phyloP scores from a whole-genome alignment of 2,888 invertebrate genomes.

The Heteromurus nitidus region DNA sequence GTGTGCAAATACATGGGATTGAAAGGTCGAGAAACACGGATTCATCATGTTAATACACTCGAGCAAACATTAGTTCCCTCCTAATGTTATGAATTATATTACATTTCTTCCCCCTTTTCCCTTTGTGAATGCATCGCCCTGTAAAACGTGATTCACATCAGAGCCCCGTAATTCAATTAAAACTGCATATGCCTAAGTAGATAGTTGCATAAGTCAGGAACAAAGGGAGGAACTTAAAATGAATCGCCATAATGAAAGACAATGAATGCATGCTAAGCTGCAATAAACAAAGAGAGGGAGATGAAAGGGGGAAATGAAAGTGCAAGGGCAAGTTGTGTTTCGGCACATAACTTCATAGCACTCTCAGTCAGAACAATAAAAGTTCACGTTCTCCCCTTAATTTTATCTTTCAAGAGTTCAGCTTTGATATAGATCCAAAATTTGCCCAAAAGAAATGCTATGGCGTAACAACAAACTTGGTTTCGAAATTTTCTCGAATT shows the following conservation, averaged over 20 bases:
- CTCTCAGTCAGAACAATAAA: too few species aligned
- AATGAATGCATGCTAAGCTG: background rate
- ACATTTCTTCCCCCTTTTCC: background rate
- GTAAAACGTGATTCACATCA: background rate
- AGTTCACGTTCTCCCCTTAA: too few species aligned
- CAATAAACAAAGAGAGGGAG: slow-evolving; percentile 7
- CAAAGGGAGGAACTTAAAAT: too few species aligned
- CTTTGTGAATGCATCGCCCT: background rate
- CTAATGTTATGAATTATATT: slow-evolving; percentile 18
- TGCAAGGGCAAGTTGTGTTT: background rate
- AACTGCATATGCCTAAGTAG: background rate
- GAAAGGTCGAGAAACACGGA: slow-evolving; percentile 14
- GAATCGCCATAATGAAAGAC: too few species aligned
- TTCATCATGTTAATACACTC: slow-evolving; percentile 29
- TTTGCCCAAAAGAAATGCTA: too few species aligned
- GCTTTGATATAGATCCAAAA: too few species aligned
- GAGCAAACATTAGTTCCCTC: slow-evolving; percentile 44
- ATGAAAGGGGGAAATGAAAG: background rate
- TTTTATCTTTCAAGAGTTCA: too few species aligned
- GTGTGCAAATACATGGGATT: slow-evolving; percentile 20
- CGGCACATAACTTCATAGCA: background rate
- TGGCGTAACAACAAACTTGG: too few species aligned
- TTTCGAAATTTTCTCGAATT: too few species aligned
- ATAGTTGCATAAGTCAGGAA: background rate
- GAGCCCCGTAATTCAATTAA: slow-evolving; percentile 24